Base-by-base conservation (phyloP, 2,888 invertebrate species). In the Philonicus albiceps region DNA sequence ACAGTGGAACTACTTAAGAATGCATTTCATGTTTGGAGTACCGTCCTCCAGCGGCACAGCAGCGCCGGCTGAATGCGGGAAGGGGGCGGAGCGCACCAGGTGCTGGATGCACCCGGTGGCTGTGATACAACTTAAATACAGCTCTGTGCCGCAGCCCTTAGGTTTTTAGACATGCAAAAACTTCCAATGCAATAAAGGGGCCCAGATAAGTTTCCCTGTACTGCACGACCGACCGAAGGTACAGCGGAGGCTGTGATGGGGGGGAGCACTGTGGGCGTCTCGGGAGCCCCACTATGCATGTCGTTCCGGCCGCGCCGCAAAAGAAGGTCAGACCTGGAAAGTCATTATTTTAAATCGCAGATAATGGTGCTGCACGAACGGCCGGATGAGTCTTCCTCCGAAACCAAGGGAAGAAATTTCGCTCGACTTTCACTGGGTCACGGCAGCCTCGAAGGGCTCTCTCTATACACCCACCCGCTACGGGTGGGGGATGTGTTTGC, bases 1-100 rank as follows among this genome's bases (percentile, higher is more conserved):
- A 87, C 86, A 43, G 81, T 49, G 86, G 78, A 87, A 87, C 87
- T 87, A 87, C 87, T 87, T 87, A 87, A 87, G 87, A 87, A 87
- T 87, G 87, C 87, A 87, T 87, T 87, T 87, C 87, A 87, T 87
- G 87, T 87, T 87, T 87, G 81, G 85, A 87, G 86, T 86, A 31
- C 81, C 86, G 75, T 87, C 72, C 85, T 86, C 37, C 74, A 86
- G 53, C 83, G 72, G 27, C 13, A 8, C 83, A 72, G 22, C 64
- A n/a, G 55, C 34, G 16, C 64, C 64, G 4, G 55, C 34, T 72
- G 83, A 64, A 72, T 37, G 64, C 22, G 40, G 30, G 31, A 8
- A 11, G 19, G 7, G 49, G 49, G n/a, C n/a, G 55, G n/a, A 55
- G 49, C 19, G 55, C 83, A 40, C 30, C 64, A 83, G 83, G 55